Evolutionary conservation across 2,888 invertebrate species (phyloP), one percentile per base, ranked within the genome.

Genomic region (Lithophane ornitopus): DNA sequence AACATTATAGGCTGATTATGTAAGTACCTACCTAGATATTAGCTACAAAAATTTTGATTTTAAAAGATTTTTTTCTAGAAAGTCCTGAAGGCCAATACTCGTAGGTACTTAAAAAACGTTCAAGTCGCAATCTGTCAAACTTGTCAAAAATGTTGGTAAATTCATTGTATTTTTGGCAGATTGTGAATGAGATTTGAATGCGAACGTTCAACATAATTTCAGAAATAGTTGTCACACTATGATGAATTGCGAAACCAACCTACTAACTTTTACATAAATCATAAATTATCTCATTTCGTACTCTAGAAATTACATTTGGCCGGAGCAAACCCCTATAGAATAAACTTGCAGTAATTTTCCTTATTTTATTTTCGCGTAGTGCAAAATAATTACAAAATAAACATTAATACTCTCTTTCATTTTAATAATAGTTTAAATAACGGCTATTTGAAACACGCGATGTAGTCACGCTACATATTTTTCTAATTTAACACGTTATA

Each of bases 391-490:
- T 46, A 62, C 26, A 58, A 58, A 46, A 26, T 22, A 3, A 7
- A 58, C 11, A 63, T 26, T 26, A 46, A 54, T 39, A 70, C 49
- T 68, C 12, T 59, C 52, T 65, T 56, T n/a, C 74, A 2, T 80
- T 76, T 82, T 54, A 74, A 63, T 70, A 70, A 65, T 22, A 41
- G 22, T 19, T 61, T 59, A 62, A 49, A 69, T 62, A 74, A 81
- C 26, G 19, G 61, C 16, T 65, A 46, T 46, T 66, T 59, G 1
- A 6, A 67, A 46, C 86, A 85, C 86, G 85, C 85, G 61, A 85
- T 65, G 0, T 22, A 74, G 78, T 86, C 86, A 85, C 81, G 86
- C 81, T 26, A 74, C 49, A 71, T 61, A 72, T 66, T 63, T 66
- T 81, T 75, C 11, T 49, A 62, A 61, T 58, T 49, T 41, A n/a